Conservation (phyloP, 2,888 invertebrate genomes). For the Sylvicola cinctus region DNA sequence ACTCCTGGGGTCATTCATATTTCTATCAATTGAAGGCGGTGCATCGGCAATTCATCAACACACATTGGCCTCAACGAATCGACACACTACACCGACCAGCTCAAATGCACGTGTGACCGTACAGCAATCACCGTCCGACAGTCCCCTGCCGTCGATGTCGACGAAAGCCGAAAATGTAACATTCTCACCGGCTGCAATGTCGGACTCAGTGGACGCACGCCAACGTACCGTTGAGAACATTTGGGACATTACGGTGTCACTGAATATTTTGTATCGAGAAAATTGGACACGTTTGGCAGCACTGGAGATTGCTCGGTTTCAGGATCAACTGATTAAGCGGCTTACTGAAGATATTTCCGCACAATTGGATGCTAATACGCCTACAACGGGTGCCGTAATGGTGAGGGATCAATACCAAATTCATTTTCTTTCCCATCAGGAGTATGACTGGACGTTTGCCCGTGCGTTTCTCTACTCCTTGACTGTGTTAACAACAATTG, state of each 20-base stretch:
- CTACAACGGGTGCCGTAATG: constrained; percentile 24
- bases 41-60: constrained; percentile 25
- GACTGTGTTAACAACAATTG: constrained; percentile 81
- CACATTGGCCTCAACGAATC: constrained; percentile 32
- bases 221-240: constrained; percentile 65
- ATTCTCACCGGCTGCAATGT: constrained; percentile 18
- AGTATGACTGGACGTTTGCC: constrained; percentile 72
- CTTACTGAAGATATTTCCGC: constrained; percentile 57
- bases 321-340: constrained; percentile 60
- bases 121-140: constrained; percentile 18
- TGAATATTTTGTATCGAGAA: constrained; percentile 73
- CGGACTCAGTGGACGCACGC: constrained; percentile 33
- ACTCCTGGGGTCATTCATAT: constrained; percentile 54
- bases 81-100: constrained; percentile 10
- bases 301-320: constrained; percentile 40
- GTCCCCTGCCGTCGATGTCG: constrained; percentile 22
- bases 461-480: constrained; percentile 86
- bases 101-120: constrained; percentile 7
- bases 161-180: constrained; percentile 17
- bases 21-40: constrained; percentile 64
- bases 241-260: constrained; percentile 73
- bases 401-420: constrained; percentile 17
- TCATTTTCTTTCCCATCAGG: constrained; percentile 15
- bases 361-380: constrained; percentile 24
- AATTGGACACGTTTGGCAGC: constrained; percentile 57